phyloP scores from a whole-genome alignment of 1,140 invertebrate genomes.

The Acromyrmex echinatior region DNA sequence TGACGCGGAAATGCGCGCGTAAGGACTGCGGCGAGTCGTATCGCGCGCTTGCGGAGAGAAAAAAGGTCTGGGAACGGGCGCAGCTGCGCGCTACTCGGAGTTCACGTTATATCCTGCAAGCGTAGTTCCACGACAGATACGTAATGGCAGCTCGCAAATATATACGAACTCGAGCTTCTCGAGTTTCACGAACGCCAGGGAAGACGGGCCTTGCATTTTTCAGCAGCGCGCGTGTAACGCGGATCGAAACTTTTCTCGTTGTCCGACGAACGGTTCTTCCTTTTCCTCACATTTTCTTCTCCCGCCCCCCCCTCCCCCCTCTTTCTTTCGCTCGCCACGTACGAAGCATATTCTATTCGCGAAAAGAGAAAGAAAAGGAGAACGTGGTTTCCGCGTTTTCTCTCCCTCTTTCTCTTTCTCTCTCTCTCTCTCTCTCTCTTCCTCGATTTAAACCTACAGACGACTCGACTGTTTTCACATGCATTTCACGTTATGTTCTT shows the following conservation, averaged over 20 bases:
- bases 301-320: not conserved
- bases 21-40: constrained; percentile 34
- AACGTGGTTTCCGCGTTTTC: not conserved
- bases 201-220: constrained; percentile 67
- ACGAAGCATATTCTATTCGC: constrained; percentile 53
- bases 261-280: constrained; percentile 38
- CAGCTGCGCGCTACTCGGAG: constrained; percentile 69
- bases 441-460: not conserved
- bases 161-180: constrained; percentile 61
- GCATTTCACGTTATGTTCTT: not conserved
- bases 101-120: constrained; percentile 74
- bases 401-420: not conserved
- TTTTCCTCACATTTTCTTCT: constrained; percentile 4
- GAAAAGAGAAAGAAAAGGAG: not conserved
- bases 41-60: constrained; percentile 27
- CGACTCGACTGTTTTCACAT: constrained; percentile 30
- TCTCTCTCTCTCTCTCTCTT: constrained; percentile 24
- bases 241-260: constrained; percentile 74
- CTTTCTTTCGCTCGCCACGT: constrained; percentile 52
- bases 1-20: constrained; percentile 47
- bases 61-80: constrained; percentile 74
- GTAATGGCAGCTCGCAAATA: constrained; percentile 77
- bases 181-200: constrained; percentile 53
- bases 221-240: constrained; percentile 53
- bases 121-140: constrained; percentile 66